Conservation (phyloP, 2,888 invertebrate genomes). For the Andrena haemorrhoa region DNA sequence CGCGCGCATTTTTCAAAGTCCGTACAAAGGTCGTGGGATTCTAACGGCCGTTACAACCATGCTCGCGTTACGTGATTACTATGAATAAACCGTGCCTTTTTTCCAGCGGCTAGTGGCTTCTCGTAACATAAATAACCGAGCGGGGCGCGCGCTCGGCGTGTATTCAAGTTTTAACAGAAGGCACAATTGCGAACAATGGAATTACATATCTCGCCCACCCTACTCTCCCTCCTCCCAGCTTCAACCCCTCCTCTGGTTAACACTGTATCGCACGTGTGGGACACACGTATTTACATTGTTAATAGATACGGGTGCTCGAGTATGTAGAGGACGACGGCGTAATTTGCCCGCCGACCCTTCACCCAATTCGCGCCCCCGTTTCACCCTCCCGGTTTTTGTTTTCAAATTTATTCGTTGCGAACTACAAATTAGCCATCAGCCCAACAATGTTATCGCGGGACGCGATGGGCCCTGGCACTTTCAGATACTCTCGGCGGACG, state of each 20-base stretch:
- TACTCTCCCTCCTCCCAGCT: too few relatives aligned
- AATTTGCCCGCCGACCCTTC: slow-evolving; percentile 50
- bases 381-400: slow-evolving; percentile 36
- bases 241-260: slow-evolving; percentile 40
- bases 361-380: slow-evolving; percentile 36
- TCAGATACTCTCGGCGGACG: slow-evolving; percentile 1
- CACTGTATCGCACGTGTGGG: slow-evolving; percentile 61
- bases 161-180: slow-evolving; percentile 72
- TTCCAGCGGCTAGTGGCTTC: slow-evolving; percentile 15
- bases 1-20: not conserved
- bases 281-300: slow-evolving; percentile 72
- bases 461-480: not conserved
- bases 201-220: slow-evolving; percentile 66
- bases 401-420: slow-evolving; percentile 47
- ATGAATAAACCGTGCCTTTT: slow-evolving; percentile 52
- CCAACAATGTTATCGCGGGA: slow-evolving; percentile 48
- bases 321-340: slow-evolving; percentile 20
- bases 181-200: slow-evolving; percentile 73
- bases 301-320: slow-evolving; percentile 59
- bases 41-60: not conserved
- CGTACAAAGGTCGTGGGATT: not conserved
- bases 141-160: slow-evolving; percentile 28
- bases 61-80: slow-evolving; percentile 37
- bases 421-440: slow-evolving; percentile 54
- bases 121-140: slow-evolving; percentile 54